phyloP scores from a whole-genome alignment of 2,888 invertebrate species.

The Oasisia sp. region DNA sequence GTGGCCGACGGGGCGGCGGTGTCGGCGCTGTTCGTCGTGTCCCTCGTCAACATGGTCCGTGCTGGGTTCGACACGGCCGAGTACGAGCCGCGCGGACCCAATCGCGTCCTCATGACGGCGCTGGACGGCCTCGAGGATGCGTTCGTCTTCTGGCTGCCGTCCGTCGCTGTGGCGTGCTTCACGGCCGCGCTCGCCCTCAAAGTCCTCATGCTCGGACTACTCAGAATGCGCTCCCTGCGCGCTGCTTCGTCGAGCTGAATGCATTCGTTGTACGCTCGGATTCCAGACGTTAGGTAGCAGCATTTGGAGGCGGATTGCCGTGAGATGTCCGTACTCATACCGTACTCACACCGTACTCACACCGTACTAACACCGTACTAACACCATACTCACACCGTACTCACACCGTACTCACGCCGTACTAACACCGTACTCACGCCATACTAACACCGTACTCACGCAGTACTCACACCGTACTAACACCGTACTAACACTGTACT shows the following conservation, averaged over 20 bases:
- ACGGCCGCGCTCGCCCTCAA: constrained; percentile 27
- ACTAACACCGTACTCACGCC: too few species aligned
- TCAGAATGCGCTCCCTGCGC: background rate
- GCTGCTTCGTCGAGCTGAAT: background rate
- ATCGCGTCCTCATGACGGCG: constrained; percentile 32
- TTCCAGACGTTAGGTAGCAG: too few species aligned
- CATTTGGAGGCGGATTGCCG: too few species aligned
- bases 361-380: too few species aligned
- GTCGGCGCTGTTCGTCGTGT: constrained; percentile 37
- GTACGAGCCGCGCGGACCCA: constrained; percentile 40
- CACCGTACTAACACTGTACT: too few species aligned
- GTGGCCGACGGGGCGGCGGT: constrained; percentile 37
- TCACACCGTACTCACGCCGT: too few species aligned
- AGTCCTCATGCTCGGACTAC: background rate
- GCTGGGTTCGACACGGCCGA: constrained; percentile 41
- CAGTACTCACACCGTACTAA: too few species aligned
- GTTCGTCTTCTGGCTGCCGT: constrained; percentile 40
- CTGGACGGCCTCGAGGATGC: constrained; percentile 37
- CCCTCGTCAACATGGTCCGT: constrained; percentile 39
- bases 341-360: too few species aligned
- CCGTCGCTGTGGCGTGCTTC: constrained; percentile 29
- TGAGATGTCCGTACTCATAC: too few species aligned
- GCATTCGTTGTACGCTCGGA: background rate
- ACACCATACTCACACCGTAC: too few species aligned
- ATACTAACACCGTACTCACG: too few species aligned